Conservation (phyloP, 1,140 invertebrate species). For the Caenorhabditis brenneri region DNA sequence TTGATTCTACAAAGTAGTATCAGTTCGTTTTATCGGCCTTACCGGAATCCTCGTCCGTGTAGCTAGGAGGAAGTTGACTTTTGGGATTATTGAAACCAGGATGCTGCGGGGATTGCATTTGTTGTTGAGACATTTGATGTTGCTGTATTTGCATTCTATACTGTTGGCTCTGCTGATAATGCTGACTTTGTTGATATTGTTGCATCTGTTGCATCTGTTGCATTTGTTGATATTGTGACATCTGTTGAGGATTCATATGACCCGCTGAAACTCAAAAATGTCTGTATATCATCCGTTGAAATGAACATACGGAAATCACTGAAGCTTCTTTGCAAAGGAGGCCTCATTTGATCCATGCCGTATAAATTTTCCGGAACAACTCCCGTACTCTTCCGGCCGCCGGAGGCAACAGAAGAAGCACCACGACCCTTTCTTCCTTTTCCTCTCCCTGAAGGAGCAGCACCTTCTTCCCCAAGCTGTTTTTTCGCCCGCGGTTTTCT, state of each 20-base stretch:
- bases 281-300: background rate
- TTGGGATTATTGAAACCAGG: background rate
- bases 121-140: background rate
- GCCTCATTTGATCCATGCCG: slow-evolving; percentile 27
- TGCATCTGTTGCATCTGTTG: slow-evolving; percentile 29
- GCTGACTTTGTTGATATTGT: slow-evolving; percentile 2
- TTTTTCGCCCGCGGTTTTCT: background rate
- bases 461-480: background rate
- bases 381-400: background rate
- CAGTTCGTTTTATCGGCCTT: background rate
- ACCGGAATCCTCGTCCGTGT: slow-evolving; percentile 18
- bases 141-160: slow-evolving; percentile 3
- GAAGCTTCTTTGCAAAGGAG: background rate
- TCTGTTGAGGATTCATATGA: slow-evolving; percentile 4
- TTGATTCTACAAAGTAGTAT: background rate
- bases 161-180: slow-evolving; percentile 19
- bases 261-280: background rate
- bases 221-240: background rate
- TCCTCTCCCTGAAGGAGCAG: background rate
- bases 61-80: background rate
- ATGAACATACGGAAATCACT: background rate
- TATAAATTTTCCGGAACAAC: background rate
- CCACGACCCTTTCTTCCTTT: slow-evolving; percentile 7
- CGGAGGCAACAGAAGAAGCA: background rate
- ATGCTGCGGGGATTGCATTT: slow-evolving; percentile 1